Percentiles rank a stretch among this genome's conserved stretches.
Evolutionary conservation across 1,140 invertebrate genomes (phyloP).

Genomic region (Dreissena polymorpha): DNA sequence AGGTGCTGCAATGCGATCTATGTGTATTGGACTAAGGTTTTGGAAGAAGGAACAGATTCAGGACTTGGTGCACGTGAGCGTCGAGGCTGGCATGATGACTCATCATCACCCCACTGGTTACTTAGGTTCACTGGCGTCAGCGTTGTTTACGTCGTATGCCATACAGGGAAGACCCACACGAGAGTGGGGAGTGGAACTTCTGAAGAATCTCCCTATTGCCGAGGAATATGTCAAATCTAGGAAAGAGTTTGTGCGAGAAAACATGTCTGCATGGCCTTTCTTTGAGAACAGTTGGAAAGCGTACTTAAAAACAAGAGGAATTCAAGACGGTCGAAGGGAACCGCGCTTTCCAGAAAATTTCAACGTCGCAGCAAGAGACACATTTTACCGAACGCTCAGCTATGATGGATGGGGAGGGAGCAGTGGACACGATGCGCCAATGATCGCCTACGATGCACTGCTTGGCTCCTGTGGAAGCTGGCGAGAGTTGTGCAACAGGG

Average conservation of each 20-base stretch:
- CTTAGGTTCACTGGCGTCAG: conserved; percentile 75
- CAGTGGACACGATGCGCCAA: conserved; percentile 78
- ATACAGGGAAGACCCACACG: conserved; percentile 69
- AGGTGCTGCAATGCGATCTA: conserved; percentile 78
- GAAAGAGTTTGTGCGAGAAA: conserved; percentile 71
- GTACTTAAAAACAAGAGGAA: conserved; percentile 69
- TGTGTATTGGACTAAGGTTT: conserved; percentile 78
- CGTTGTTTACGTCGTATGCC: conserved; percentile 76
- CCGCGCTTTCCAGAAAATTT: conserved; percentile 72
- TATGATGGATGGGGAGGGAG: conserved; percentile 75
- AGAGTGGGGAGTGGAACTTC: conserved; percentile 72
- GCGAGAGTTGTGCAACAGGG: conserved; percentile 72
- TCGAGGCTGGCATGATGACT: conserved; percentile 77
- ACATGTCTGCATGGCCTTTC: conserved; percentile 69
- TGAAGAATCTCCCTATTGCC: conserved; percentile 59
- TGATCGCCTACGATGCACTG: conserved; percentile 79
- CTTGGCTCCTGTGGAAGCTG: conserved; percentile 68
- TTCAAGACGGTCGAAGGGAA: conserved; percentile 64
- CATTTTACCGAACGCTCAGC: conserved; percentile 73
- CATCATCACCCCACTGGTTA: conserved; percentile 78
- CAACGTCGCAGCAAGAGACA: conserved; percentile 72
- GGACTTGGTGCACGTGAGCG: conserved; percentile 73
- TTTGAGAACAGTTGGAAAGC: conserved; percentile 73
- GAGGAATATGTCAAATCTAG: conserved; percentile 29
- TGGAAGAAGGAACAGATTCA: conserved; percentile 65